Evolutionary conservation across 2,888 invertebrate genomes (phyloP), one percentile per base, ranked within the genome.

Genomic region (Strigamia crassipes): DNA sequence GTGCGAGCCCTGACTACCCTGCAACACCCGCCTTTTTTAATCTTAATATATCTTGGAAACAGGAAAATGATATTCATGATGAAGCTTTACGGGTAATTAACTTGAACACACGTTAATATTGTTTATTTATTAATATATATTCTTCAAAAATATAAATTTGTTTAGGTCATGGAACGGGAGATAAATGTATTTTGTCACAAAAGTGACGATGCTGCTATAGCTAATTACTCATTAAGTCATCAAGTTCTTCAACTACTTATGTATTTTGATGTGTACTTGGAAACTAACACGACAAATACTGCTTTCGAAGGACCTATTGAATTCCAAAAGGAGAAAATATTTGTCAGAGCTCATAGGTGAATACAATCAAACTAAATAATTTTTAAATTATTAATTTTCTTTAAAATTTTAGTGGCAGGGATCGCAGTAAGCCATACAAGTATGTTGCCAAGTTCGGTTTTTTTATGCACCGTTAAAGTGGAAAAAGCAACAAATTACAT

Each of bases 261-360:
- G 78, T 78, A 18, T 78, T 78, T 78, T 13, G 78, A 78, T 18
- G 41, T 78, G 18, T 78, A 78, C 23, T 78, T 78, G 78, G 78
- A 78, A 41, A 78, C 78, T 15, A 41, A 78, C 18, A 78, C 78
- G 1, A 38, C 78, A 31, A 78, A 78, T 78, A 41, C 18, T 0
- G 78, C 34, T 10, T 34, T 78, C 12, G 78, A 78, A 31, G 78
- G 78, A n/a, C 78, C 78, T 10, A 41, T 78, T 31, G 78, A 78
- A 15, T 78, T 78, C 13, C 78, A 34, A 18, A 78, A 78, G 15
- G 78, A 78, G 41, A 78, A 78, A 41, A 78, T 78, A 34, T 78
- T 78, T 78, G 38, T 78, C 2, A 34, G 78, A 78, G 34, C 78
- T 18, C 78, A 78, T n/a, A 78, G 78, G 78, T 78, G 27, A 78